A percentile compares a stretch with the other conserved stretches of the same genome.
phyloP scores from a whole-genome alignment of 92 coral and sea anemone genomes.

The Phenganax marumi region DNA sequence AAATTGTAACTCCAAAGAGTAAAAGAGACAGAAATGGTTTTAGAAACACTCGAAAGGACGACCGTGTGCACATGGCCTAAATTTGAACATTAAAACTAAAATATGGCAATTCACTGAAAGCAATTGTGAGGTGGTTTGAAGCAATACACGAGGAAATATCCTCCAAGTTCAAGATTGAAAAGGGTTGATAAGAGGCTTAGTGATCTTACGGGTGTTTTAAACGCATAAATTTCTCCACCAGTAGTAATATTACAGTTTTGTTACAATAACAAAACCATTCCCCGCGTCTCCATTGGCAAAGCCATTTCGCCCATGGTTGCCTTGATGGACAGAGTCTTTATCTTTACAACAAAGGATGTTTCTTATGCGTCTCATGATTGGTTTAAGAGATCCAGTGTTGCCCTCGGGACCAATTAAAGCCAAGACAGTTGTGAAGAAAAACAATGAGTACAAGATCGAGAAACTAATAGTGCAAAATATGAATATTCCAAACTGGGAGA shows the following conservation, averaged over 20 bases:
- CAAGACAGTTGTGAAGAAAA: constrained; percentile 61
- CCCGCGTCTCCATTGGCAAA: neutral
- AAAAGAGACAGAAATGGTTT: no score
- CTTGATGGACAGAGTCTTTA: neutral
- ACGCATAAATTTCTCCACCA: no score
- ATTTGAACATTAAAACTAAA: no score
- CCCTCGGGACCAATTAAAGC: constrained; percentile 67
- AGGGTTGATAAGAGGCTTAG: no score
- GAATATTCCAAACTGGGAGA: constrained; percentile 72
- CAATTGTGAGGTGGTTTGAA: no score
- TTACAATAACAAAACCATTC: neutral
- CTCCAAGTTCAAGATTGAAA: no score
- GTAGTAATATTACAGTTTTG: neutral
- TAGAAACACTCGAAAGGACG: no score
- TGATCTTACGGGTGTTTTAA: no score
- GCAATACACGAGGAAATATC: no score
- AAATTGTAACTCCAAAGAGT: no score
- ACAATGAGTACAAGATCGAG: constrained; percentile 58
- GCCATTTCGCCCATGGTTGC: neutral
- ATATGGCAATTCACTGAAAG: no score
- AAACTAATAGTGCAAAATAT: constrained; percentile 70
- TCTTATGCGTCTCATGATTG: constrained; percentile 44
- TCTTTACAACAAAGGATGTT: constrained; percentile 48
- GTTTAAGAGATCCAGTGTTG: constrained; percentile 55
- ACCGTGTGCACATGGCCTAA: no score